These are phyloP conservation scores for Lepidocyrtoides sp. DNA, from an alignment of 2,888 invertebrate species.

Conservation along the genomic window DNA sequence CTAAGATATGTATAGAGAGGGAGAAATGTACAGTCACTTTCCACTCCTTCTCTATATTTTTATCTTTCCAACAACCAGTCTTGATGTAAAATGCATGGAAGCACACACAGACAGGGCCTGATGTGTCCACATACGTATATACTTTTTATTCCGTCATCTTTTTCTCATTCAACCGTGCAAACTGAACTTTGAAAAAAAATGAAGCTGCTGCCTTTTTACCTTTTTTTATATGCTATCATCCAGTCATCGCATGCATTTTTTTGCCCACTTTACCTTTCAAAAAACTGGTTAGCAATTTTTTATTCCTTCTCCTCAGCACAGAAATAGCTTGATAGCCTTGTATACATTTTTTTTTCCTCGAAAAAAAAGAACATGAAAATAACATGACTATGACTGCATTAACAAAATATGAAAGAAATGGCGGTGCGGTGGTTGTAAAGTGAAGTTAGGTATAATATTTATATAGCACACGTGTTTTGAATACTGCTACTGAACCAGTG, in stretches of 20 bases:
- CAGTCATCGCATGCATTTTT: conserved; percentile 34
- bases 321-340: not conserved
- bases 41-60: conserved; percentile 26
- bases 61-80: not conserved
- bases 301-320: too few species aligned
- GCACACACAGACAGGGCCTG: not conserved
- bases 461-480: conserved; percentile 64
- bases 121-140: not conserved
- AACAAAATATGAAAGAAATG: conserved; percentile 50
- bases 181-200: not conserved
- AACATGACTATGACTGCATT: conserved; percentile 63
- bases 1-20: not conserved
- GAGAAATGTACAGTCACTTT: conserved; percentile 10
- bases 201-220: not conserved
- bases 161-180: too few species aligned
- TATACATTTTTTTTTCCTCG: too few species aligned
- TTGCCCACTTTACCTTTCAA: conserved; percentile 33
- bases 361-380: too few species aligned
- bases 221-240: not conserved
- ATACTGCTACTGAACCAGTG: conserved; percentile 14
- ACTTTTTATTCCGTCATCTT: not conserved
- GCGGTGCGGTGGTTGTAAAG: too few species aligned
- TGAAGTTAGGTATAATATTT: too few species aligned
- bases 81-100: conserved; percentile 62
- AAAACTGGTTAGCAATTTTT: conserved; percentile 65